Conservation (phyloP, 2,888 invertebrate genomes). For the Epinotia bilunana region DNA sequence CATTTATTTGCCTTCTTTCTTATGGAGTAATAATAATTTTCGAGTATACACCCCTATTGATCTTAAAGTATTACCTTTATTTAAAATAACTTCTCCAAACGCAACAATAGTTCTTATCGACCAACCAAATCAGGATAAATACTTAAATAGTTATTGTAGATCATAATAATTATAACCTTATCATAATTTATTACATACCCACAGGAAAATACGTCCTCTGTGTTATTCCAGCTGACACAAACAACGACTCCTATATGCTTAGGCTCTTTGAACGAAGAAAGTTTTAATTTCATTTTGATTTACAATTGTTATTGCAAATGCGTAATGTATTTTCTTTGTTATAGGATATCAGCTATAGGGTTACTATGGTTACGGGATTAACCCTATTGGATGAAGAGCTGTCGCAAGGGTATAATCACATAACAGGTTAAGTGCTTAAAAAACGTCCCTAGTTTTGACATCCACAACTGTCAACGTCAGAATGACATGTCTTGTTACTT, state of each 20-base stretch:
- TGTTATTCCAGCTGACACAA: conserved; percentile 96
- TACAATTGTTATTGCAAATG: not conserved
- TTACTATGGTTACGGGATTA: conserved; percentile 20
- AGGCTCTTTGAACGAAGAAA: conserved; percentile 89
- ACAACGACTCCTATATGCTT: conserved; percentile 92
- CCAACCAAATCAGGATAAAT: too few species aligned
- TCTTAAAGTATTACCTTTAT: too few species aligned
- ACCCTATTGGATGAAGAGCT: not conserved
- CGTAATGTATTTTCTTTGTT: conserved; percentile 10
- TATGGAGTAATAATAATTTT: too few species aligned
- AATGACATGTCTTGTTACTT: conserved; percentile 26
- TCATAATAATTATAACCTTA: too few species aligned
- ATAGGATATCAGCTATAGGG: not conserved
- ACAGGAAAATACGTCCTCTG: conserved; percentile 96
- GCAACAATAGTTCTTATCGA: too few species aligned
- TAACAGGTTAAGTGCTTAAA: not conserved
- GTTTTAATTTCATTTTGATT: conserved; percentile 90
- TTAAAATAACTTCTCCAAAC: too few species aligned
- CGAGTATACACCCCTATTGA: too few species aligned
- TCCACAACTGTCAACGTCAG: conserved; percentile 5
- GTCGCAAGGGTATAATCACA: not conserved
- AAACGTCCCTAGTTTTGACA: conserved; percentile 24
- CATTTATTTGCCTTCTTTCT: too few species aligned
- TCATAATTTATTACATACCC: conserved; percentile 84
- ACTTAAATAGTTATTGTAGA: too few species aligned